A percentile compares a stretch with the other conserved stretches of the same genome.
Conservation (phyloP, 2,888 invertebrate species). For the Lasioglossum marginatum region DNA sequence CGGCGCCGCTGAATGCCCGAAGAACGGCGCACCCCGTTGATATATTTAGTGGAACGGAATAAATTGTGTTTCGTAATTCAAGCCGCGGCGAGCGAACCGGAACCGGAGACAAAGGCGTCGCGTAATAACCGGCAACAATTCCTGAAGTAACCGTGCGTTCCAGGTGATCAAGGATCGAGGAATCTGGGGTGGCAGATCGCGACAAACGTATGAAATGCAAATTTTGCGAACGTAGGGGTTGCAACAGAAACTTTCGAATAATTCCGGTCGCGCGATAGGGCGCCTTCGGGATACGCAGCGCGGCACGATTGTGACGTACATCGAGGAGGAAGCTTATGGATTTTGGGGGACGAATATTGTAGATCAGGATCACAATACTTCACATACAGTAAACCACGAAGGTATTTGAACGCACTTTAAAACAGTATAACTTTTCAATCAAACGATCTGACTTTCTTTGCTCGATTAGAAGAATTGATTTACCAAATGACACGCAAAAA, state of each 20-base stretch:
- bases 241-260: conserved; percentile 53
- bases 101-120: conserved; percentile 6
- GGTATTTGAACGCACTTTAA: too few species aligned
- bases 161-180: neutral
- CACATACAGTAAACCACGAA: too few species aligned
- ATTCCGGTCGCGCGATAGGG: conserved; percentile 35
- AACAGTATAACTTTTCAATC: too few species aligned
- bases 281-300: neutral
- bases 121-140: conserved; percentile 12
- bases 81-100: neutral
- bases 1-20: neutral
- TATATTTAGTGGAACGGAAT: neutral
- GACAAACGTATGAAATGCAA: conserved; percentile 35
- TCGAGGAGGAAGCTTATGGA: too few species aligned
- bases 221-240: conserved; percentile 18
- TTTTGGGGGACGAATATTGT: too few species aligned
- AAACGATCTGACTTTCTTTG: too few species aligned
- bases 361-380: too few species aligned
- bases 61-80: conserved; percentile 22
- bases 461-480: too few species aligned
- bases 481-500: too few species aligned
- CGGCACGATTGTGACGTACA: neutral
- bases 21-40: neutral
- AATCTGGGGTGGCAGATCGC: conserved; percentile 12
- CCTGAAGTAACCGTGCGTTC: neutral